Evolutionary conservation across 2,797 vertebrate genomes (phyloP).

Genomic region (Intellagama lesueurii): DNA sequence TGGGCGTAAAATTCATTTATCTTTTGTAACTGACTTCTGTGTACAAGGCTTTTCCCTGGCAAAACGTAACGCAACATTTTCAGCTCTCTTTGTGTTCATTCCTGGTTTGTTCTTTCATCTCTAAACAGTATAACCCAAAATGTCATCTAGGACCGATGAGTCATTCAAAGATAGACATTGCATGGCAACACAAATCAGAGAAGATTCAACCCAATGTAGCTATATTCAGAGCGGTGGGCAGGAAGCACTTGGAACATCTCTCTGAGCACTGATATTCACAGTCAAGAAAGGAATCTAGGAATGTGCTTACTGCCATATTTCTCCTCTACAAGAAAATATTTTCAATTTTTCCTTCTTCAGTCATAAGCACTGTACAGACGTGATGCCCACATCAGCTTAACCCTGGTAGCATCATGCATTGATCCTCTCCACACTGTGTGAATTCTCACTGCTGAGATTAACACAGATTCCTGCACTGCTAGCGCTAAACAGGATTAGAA

Average conservation of each 20-base stretch:
- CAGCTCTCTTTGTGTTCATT: neutral
- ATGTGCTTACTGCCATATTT: neutral
- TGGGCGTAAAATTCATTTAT: constrained; percentile 8
- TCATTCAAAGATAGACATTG: neutral
- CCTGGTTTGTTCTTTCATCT: neutral
- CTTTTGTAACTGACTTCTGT: constrained; percentile 3
- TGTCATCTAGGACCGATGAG: neutral
- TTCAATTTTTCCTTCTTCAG: neutral
- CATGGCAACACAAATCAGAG: neutral
- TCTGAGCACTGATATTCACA: neutral
- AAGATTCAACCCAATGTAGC: neutral
- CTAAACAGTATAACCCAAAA: neutral
- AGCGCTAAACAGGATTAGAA: too few relatives aligned
- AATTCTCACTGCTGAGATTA: neutral
- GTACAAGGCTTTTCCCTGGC: neutral
- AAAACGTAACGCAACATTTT: neutral
- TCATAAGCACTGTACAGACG: neutral
- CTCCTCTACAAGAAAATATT: neutral
- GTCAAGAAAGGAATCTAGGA: neutral
- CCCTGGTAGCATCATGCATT: too few relatives aligned
- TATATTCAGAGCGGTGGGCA: neutral
- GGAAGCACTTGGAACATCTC: neutral
- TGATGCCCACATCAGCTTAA: neutral
- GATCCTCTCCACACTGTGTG: neutral
- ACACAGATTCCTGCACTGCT: neutral